Conservation (phyloP, 1,140 invertebrate species). For the Conopomorpha cramerella region DNA sequence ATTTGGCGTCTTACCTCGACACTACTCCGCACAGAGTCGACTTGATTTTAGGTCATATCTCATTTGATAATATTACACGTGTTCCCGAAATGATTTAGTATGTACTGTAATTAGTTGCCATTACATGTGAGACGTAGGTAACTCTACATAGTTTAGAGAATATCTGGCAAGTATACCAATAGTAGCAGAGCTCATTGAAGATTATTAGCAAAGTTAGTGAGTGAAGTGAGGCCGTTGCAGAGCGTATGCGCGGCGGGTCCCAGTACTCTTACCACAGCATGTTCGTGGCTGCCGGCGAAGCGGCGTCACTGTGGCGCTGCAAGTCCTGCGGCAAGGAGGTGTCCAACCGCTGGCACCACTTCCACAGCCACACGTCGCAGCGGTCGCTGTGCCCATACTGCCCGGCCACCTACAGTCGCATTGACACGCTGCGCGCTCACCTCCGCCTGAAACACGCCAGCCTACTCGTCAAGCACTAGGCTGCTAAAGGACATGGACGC, state of each 20-base stretch:
- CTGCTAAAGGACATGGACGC: conserved; percentile 1
- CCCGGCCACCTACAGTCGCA: conserved; percentile 82
- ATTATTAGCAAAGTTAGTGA: background rate
- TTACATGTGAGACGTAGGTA: too few species aligned
- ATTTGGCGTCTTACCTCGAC: too few species aligned
- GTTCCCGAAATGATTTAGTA: too few species aligned
- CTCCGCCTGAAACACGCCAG: conserved; percentile 75
- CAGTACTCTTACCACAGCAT: conserved; percentile 79
- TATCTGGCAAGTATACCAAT: too few species aligned
- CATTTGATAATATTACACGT: too few species aligned
- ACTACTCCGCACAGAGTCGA: too few species aligned
- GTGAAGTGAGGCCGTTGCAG: conserved; percentile 8
- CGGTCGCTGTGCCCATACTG: conserved; percentile 82
- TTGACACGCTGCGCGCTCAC: conserved; percentile 79
- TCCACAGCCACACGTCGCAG: conserved; percentile 79
- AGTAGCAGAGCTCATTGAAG: too few species aligned
- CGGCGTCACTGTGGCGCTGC: conserved; percentile 74
- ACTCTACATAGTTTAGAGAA: too few species aligned
- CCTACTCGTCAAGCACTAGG: conserved; percentile 56
- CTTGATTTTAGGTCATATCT: too few species aligned
- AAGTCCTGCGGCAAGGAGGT: conserved; percentile 83
- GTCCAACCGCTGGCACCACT: conserved; percentile 85
- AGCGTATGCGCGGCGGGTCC: conserved; percentile 20
- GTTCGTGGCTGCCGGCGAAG: conserved; percentile 72
- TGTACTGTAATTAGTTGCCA: background rate